phyloP scores from a whole-genome alignment of 2,113 vertebrate genomes.

The Brachyistius frenatus region DNA sequence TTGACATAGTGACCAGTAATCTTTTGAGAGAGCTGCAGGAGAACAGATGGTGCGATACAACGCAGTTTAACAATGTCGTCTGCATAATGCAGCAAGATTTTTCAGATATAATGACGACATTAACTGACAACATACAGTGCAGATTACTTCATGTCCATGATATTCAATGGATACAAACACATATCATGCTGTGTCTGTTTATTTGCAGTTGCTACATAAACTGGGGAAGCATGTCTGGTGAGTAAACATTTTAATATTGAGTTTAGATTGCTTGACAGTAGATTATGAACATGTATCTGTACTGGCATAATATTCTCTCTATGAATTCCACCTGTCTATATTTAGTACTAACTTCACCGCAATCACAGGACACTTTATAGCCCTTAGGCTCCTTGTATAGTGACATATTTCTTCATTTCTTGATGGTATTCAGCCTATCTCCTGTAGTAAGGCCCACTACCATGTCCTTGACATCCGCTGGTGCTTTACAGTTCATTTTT shows the following conservation, averaged over 20 bases:
- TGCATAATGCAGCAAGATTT: slow-evolving; percentile 37
- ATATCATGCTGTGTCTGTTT: not conserved
- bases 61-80: slow-evolving; percentile 32
- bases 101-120: slow-evolving; percentile 23
- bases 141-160: not conserved
- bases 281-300: too few species aligned
- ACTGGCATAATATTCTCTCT: too few species aligned
- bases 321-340: too few species aligned
- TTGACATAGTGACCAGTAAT: slow-evolving; percentile 77
- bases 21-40: slow-evolving; percentile 56
- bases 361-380: not conserved
- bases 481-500: not conserved
- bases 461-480: not conserved
- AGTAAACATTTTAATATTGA: not conserved
- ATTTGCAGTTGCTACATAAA: not conserved
- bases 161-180: not conserved
- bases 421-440: not conserved
- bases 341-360: too few species aligned
- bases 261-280: too few species aligned
- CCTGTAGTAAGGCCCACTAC: slow-evolving; percentile 15
- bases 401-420: not conserved
- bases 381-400: not conserved
- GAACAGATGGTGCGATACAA: slow-evolving; percentile 76
- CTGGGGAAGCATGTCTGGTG: not conserved
- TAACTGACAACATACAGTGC: not conserved